These are phyloP conservation scores for Gari tellinella DNA, from an alignment of 2,888 invertebrate species.

Conservation along the genomic window DNA sequence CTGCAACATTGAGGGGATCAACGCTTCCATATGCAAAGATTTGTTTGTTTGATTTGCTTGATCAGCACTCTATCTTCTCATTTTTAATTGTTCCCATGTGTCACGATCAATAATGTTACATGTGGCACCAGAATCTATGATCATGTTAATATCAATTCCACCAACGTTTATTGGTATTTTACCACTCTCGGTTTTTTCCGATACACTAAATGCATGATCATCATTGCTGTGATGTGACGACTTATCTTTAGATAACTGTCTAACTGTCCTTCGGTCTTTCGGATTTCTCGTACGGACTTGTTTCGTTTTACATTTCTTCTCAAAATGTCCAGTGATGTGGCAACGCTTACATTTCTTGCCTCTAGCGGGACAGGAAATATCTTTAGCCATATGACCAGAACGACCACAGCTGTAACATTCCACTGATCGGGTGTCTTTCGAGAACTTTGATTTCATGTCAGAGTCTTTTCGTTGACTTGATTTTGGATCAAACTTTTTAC, in stretches of 20 bases:
- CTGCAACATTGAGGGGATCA: too few relatives aligned
- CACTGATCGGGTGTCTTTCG: too few relatives aligned
- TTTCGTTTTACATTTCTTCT: slow-evolving; percentile 27
- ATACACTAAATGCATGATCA: not conserved
- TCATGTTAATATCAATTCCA: slow-evolving; percentile 4
- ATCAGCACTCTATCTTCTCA: too few relatives aligned
- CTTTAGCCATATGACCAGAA: not conserved
- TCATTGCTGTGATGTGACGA: not conserved
- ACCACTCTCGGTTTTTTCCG: not conserved
- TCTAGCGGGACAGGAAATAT: slow-evolving; percentile 17
- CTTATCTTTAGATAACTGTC: not conserved
- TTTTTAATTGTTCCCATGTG: slow-evolving; percentile 13
- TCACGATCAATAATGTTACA: slow-evolving; percentile 13
- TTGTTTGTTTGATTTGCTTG: too few relatives aligned
- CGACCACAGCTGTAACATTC: too few relatives aligned
- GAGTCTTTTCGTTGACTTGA: too few relatives aligned
- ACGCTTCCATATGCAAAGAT: too few relatives aligned
- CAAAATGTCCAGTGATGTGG: slow-evolving; percentile 24
- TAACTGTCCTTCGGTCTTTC: not conserved
- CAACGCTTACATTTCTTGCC: slow-evolving; percentile 25
- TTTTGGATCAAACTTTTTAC: too few relatives aligned
- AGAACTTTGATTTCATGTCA: not conserved
- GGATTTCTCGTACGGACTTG: not conserved
- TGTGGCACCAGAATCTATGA: slow-evolving; percentile 23
- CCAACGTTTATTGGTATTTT: slow-evolving; percentile 3